Conservation (phyloP, 2,888 invertebrate genomes). For the Cryptocephalus moraei region DNA sequence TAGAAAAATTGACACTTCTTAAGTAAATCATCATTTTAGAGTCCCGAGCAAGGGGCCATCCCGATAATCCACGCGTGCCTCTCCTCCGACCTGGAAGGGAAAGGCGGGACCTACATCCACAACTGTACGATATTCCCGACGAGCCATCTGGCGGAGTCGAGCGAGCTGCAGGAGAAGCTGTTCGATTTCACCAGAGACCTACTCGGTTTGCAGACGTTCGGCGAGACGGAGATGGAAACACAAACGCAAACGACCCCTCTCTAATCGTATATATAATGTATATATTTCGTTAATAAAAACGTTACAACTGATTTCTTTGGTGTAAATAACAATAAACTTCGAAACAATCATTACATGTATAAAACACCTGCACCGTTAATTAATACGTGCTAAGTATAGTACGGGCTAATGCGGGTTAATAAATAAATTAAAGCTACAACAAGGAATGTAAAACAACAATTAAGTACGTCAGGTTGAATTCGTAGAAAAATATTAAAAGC, state of each 20-base stretch:
- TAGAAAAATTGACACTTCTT: too few relatives aligned
- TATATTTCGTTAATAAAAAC: neutral
- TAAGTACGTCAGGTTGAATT: too few relatives aligned
- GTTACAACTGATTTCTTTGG: neutral
- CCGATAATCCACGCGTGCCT: conserved; percentile 69
- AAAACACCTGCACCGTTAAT: neutral
- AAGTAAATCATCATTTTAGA: conserved; percentile 38
- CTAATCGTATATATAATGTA: neutral
- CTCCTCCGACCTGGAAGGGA: conserved; percentile 58
- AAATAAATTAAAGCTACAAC: neutral
- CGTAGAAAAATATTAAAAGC: too few relatives aligned
- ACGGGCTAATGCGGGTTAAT: too few relatives aligned
- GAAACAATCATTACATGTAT: neutral
- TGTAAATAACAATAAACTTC: neutral
- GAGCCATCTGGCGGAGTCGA: conserved; percentile 40
- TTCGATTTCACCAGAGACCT: conserved; percentile 58
- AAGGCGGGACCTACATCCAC: conserved; percentile 73
- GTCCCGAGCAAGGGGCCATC: conserved; percentile 68
- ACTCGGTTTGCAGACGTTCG: conserved; percentile 44
- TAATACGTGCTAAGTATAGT: too few relatives aligned
- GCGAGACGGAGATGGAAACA: conserved; percentile 16
- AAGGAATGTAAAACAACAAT: too few relatives aligned
- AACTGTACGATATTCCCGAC: conserved; percentile 57
- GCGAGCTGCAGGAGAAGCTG: conserved; percentile 49
- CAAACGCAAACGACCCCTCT: neutral